phyloP scores from a whole-genome alignment of 2,113 vertebrate species.

The Psittacula cyanocephala region DNA sequence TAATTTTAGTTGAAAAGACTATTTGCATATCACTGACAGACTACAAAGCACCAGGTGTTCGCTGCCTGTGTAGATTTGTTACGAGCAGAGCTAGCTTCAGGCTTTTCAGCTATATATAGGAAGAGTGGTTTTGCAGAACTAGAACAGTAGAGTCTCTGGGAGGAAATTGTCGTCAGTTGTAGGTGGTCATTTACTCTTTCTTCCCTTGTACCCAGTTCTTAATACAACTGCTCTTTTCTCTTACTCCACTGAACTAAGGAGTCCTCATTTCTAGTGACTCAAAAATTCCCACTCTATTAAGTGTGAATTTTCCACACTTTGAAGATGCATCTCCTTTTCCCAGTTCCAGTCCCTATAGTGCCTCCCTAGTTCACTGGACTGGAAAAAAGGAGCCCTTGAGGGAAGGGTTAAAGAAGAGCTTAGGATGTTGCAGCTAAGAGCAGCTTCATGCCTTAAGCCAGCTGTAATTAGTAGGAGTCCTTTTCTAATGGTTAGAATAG shows the following conservation, averaged over 20 bases:
- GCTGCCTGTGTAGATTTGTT: neutral
- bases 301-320: neutral
- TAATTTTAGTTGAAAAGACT: neutral
- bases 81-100: neutral
- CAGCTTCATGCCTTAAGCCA: neutral
- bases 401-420: neutral
- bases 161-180: neutral
- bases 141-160: neutral
- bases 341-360: neutral
- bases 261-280: neutral
- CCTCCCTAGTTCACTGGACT: neutral
- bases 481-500: neutral
- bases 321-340: neutral
- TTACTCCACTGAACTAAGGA: neutral
- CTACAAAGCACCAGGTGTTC: neutral
- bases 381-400: neutral
- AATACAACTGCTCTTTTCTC: neutral
- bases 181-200: neutral
- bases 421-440: neutral
- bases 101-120: neutral
- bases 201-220: neutral
- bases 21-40: neutral
- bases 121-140: neutral
- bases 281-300: neutral
- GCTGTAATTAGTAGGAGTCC: neutral